These are phyloP conservation scores for Vombatus ursinus DNA, from an alignment of 2,113 vertebrate species.

Conservation along the genomic window DNA sequence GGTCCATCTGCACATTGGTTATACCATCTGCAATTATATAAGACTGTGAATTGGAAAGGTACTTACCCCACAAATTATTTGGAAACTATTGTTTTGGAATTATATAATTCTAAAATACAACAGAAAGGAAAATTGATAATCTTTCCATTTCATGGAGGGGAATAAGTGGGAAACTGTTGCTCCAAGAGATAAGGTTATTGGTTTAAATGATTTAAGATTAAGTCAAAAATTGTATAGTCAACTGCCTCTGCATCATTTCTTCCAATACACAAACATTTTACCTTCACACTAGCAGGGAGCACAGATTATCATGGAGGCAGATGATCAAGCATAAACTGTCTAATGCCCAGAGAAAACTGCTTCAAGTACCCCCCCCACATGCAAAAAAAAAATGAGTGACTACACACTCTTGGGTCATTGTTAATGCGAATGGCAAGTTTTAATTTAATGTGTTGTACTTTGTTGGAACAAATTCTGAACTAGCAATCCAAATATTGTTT, in stretches of 20 bases:
- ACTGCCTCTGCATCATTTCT: not conserved
- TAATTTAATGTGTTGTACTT: slow-evolving; percentile 61
- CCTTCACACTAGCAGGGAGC: slow-evolving; percentile 54
- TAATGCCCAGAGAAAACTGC: slow-evolving; percentile 9
- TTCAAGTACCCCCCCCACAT: slow-evolving; percentile 5
- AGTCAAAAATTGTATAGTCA: slow-evolving; percentile 36
- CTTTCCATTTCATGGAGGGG: slow-evolving; percentile 55
- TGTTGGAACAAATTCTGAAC: slow-evolving; percentile 73
- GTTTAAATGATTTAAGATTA: slow-evolving; percentile 61
- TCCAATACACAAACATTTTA: slow-evolving; percentile 52
- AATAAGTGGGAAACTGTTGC: slow-evolving; percentile 59
- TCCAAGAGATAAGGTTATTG: slow-evolving; percentile 45
- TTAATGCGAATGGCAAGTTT: slow-evolving; percentile 61
- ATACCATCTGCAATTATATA: slow-evolving; percentile 46
- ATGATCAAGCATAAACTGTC: slow-evolving; percentile 15
- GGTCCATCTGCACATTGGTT: slow-evolving; percentile 53
- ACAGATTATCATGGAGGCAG: slow-evolving; percentile 31
- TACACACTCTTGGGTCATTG: slow-evolving; percentile 60
- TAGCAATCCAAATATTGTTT: slow-evolving; percentile 74
- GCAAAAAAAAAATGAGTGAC: slow-evolving; percentile 58
- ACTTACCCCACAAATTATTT: slow-evolving; percentile 43
- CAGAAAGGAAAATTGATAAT: slow-evolving; percentile 41
- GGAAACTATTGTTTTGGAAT: not conserved
- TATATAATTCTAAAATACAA: slow-evolving; percentile 59
- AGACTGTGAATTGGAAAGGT: slow-evolving; percentile 62